Conservation (phyloP, 1,140 invertebrate species). For the Pemphigus obesinymphae region DNA sequence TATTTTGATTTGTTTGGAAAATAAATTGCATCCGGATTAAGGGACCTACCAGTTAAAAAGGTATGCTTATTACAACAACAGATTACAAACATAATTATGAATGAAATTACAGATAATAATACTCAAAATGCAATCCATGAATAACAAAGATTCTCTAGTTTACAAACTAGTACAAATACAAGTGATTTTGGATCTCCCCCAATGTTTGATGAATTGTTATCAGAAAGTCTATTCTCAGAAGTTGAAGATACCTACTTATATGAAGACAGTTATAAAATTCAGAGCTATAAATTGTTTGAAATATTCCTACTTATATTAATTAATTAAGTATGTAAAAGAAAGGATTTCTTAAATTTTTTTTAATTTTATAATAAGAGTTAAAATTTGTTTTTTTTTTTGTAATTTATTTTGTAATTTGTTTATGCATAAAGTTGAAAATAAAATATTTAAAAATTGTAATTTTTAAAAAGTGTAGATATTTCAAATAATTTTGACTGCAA, state of each 20-base stretch:
- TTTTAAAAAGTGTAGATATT: neutral
- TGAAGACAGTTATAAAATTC: neutral
- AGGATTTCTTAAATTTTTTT: neutral
- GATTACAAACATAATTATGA: slow-evolving; percentile 1
- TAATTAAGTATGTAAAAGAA: neutral
- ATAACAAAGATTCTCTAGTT: neutral
- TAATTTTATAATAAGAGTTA: neutral
- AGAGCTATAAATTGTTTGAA: neutral
- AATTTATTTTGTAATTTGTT: neutral
- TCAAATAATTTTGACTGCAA: neutral
- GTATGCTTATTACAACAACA: slow-evolving; percentile 5
- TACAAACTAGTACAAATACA: neutral
- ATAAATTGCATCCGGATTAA: neutral
- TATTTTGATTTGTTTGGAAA: slow-evolving; percentile 2
- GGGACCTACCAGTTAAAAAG: neutral
- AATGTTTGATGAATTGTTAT: slow-evolving; percentile 8
- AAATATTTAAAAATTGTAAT: neutral
- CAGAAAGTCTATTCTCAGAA: neutral
- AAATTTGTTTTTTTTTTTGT: too few species aligned
- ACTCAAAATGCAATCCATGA: neutral
- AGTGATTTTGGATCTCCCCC: neutral
- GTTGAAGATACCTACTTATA: neutral
- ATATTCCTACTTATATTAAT: neutral
- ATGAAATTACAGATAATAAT: neutral
- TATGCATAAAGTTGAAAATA: neutral